Evolutionary conservation across 2,797 vertebrate genomes (phyloP).

Genomic region (Agapornis canus): DNA sequence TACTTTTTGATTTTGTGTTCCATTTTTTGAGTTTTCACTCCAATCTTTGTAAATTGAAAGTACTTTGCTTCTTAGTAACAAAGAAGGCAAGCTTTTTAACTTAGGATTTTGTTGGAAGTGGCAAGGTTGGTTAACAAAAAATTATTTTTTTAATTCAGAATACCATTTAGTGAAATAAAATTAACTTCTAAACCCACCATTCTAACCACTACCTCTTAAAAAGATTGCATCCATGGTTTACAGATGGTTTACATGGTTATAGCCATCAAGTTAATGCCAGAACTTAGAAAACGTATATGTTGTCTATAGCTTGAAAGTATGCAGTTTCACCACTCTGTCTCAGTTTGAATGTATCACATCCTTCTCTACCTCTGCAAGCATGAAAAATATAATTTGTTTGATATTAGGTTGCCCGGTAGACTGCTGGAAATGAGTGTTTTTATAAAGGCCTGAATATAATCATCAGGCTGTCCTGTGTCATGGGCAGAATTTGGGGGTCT

Average conservation of each 20-base stretch:
- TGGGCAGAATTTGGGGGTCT: not conserved
- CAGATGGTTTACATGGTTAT: no score
- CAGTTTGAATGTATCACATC: not conserved
- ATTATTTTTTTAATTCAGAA: not conserved
- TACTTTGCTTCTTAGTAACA: not conserved
- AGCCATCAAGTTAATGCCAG: not conserved
- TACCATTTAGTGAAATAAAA: not conserved
- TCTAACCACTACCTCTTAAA: not conserved
- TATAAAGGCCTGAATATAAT: not conserved
- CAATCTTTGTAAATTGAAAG: not conserved
- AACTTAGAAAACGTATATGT: not conserved
- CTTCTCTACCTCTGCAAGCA: not conserved
- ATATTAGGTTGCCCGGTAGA: not conserved
- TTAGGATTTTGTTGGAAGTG: not conserved
- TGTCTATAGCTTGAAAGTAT: not conserved
- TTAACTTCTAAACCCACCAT: not conserved
- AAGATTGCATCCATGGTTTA: not conserved
- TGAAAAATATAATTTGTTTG: not conserved
- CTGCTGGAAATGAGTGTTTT: not conserved
- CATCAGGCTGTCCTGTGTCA: not conserved
- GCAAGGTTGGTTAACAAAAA: not conserved
- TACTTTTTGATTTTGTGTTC: not conserved
- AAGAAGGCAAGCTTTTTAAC: not conserved
- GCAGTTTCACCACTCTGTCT: not conserved
- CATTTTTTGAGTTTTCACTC: not conserved